Evolutionary conservation across 1,140 invertebrate species (phyloP).

Genomic region (Agrypnia vestita): DNA sequence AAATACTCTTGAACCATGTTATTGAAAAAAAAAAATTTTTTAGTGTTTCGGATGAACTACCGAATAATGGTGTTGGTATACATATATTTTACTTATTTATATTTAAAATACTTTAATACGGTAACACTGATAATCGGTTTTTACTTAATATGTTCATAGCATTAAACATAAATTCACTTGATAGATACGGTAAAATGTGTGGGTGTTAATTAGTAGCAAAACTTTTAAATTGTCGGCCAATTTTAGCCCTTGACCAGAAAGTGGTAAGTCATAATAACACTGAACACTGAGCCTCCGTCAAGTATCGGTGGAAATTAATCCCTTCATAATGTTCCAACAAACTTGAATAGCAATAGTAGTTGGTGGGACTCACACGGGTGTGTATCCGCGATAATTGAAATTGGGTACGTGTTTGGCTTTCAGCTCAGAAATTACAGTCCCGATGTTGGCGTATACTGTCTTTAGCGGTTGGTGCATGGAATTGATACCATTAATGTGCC

Average conservation of each 20-base stretch:
- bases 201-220: no score
- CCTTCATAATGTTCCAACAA: conserved; percentile 34
- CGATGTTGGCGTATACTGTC: conserved; percentile 1
- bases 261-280: neutral
- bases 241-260: neutral
- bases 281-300: neutral
- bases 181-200: no score
- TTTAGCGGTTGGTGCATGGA: conserved; percentile 15
- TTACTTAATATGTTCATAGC: no score
- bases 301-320: conserved; percentile 29
- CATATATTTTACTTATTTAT: no score
- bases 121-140: no score
- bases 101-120: no score
- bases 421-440: conserved; percentile 42
- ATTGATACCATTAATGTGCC: conserved; percentile 15
- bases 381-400: conserved; percentile 50
- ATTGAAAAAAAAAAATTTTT: no score
- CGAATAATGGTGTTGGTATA: no score
- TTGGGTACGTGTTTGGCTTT: conserved; percentile 52
- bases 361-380: conserved; percentile 1
- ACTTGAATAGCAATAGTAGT: conserved; percentile 3
- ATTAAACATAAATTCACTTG: no score
- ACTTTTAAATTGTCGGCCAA: neutral
- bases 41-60: no score
- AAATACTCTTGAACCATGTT: no score